phyloP scores from a whole-genome alignment of 2,888 invertebrate species.

The Fragum sueziense region DNA sequence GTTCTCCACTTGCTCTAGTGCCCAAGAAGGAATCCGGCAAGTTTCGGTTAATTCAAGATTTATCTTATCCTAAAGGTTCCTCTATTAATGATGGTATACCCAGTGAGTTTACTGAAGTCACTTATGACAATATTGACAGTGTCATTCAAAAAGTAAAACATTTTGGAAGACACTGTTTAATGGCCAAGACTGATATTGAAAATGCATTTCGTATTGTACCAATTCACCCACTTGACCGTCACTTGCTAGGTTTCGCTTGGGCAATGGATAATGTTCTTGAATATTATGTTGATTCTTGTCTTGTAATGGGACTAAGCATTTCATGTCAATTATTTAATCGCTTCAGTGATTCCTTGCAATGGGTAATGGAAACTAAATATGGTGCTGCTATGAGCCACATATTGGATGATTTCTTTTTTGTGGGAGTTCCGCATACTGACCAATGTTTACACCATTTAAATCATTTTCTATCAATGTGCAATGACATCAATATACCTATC shows the following conservation, averaged over 20 bases:
- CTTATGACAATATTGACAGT: slow-evolving; percentile 37
- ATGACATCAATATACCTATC: not conserved
- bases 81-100: slow-evolving; percentile 24
- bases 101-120: slow-evolving; percentile 25
- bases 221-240: slow-evolving; percentile 35
- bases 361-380: slow-evolving; percentile 4
- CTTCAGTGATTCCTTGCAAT: not conserved
- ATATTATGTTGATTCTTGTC: slow-evolving; percentile 9
- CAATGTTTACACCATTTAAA: slow-evolving; percentile 4
- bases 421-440: not conserved
- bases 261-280: not conserved
- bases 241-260: slow-evolving; percentile 42
- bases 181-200: slow-evolving; percentile 46
- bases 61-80: slow-evolving; percentile 27
- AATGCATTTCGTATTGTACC: slow-evolving; percentile 44
- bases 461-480: slow-evolving; percentile 11
- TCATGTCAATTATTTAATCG: slow-evolving; percentile 11
- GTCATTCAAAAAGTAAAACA: slow-evolving; percentile 27
- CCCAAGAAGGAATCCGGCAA: slow-evolving; percentile 29
- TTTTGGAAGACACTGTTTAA: slow-evolving; percentile 17
- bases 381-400: slow-evolving; percentile 4
- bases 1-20: slow-evolving; percentile 44
- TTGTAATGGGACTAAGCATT: not conserved
- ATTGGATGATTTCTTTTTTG: slow-evolving; percentile 7
- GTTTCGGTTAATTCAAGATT: slow-evolving; percentile 36